Conservation (phyloP, 2,888 invertebrate species). For the Tetranychus piercei region DNA sequence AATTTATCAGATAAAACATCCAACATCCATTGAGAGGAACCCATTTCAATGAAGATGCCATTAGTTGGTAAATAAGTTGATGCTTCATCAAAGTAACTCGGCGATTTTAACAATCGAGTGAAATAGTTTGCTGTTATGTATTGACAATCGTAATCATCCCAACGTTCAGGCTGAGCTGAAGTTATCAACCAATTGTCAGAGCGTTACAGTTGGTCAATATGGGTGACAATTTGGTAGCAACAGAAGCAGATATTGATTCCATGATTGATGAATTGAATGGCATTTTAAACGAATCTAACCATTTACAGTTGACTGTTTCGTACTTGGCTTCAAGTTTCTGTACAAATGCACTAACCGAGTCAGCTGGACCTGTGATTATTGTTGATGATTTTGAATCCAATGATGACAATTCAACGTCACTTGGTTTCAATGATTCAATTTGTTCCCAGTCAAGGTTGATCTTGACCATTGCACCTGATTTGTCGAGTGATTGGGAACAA, state of each 20-base stretch:
- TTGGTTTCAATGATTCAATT: neutral
- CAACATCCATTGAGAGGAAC: constrained; percentile 40
- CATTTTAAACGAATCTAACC: neutral
- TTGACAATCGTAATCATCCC: constrained; percentile 9
- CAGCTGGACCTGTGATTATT: neutral
- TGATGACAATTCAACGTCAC: neutral
- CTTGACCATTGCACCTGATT: neutral
- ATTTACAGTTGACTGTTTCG: neutral
- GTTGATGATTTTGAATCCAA: neutral
- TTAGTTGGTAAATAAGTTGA: constrained; percentile 61
- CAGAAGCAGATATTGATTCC: too few relatives aligned
- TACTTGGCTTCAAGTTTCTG: too few relatives aligned
- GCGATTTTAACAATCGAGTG: constrained; percentile 81
- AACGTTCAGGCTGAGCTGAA: neutral
- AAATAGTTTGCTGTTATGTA: constrained; percentile 68
- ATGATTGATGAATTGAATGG: too few relatives aligned
- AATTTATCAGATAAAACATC: neutral
- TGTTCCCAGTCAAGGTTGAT: neutral
- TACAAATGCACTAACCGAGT: too few relatives aligned
- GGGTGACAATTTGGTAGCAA: constrained; percentile 14
- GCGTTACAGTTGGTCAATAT: neutral
- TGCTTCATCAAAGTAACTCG: constrained; percentile 71
- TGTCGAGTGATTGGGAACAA: neutral
- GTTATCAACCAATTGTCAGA: constrained; percentile 56
- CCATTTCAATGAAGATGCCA: constrained; percentile 52